Evolutionary conservation across 2,797 vertebrate genomes (phyloP), one percentile per base, ranked within the genome.

Genomic region (Silurus aristotelis): DNA sequence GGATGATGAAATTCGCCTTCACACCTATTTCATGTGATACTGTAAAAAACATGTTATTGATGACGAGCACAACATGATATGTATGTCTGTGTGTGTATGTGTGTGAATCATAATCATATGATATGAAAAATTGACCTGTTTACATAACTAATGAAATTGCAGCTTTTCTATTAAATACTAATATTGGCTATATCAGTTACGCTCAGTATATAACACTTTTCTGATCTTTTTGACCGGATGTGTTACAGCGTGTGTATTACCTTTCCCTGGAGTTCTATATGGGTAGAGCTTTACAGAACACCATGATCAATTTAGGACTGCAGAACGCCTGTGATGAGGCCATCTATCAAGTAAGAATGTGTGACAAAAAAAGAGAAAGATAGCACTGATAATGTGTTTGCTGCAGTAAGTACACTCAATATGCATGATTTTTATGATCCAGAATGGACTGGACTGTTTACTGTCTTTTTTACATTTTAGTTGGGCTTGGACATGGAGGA

Each of bases 251-350:
- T 89, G 96, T 99, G n/a, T 99, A 99, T 89, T 99, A 99, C 87
- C 96, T 99, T 56, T 99, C 98, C 60, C 93, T 99, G 94, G 98
- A 99, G 92, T 99, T 99, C 92, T 99, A 99, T 92, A 99, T 99
- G 96, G 98, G 98, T 77, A 91, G 98, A 81, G 96, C 98, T 0
- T 94, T 99, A 61, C 97, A 99, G 88, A 99, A 99, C 94, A 99
- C 98, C 2, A 99, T 99, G 98, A 96, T 99, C 86, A 99, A 99
- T 94, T 94, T 99, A 80, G 98, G 98, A 9, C 93, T 99, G 91
- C 97, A 99, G 92, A 99, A 98, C 0, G 96, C 98, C 86, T 99
- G 98, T 0, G 98, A 99, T 0, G 98, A 99, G 87, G 96, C 98
- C n/a, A 94, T 99, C 89, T 99, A 99, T 90, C 98, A 99, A 96